A percentile compares a stretch with the other conserved stretches of the same genome.
Conservation (phyloP, 2,888 invertebrate species). For the Tethea ocularis region DNA sequence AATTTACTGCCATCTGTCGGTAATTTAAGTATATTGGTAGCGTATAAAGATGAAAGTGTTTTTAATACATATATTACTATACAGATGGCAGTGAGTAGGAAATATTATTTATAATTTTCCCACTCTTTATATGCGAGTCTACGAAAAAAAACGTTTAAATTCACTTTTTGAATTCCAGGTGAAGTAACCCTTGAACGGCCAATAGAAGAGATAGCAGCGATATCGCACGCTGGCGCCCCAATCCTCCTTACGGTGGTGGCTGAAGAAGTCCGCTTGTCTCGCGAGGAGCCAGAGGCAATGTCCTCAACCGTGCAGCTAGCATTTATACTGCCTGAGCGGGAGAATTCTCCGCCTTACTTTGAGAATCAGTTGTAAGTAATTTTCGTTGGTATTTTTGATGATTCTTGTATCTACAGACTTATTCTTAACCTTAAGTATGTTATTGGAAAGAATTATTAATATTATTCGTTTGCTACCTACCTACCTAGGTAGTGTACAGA, state of each 20-base stretch:
- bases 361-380: slow-evolving; percentile 88
- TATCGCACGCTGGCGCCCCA: slow-evolving; percentile 92
- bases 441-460: no score
- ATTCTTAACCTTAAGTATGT: no score
- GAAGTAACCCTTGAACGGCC: slow-evolving; percentile 85
- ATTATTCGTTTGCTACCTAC: no score
- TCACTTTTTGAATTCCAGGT: slow-evolving; percentile 42
- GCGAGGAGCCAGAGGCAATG: slow-evolving; percentile 90
- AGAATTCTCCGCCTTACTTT: slow-evolving; percentile 91
- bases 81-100: neutral
- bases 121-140: no score
- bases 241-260: slow-evolving; percentile 93
- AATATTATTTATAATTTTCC: neutral
- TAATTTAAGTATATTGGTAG: neutral
- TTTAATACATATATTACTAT: neutral
- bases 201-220: slow-evolving; percentile 90
- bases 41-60: no score
- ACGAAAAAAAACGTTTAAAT: no score
- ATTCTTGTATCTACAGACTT: no score
- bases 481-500: no score
- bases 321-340: slow-evolving; percentile 90
- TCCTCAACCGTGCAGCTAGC: slow-evolving; percentile 93
- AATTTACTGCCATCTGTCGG: neutral
- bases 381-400: neutral
- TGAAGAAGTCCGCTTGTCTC: slow-evolving; percentile 90